Percentiles rank a stretch among this genome's conserved stretches.
Conservation (phyloP, 1,140 invertebrate genomes). For the Micrasema longulum region DNA sequence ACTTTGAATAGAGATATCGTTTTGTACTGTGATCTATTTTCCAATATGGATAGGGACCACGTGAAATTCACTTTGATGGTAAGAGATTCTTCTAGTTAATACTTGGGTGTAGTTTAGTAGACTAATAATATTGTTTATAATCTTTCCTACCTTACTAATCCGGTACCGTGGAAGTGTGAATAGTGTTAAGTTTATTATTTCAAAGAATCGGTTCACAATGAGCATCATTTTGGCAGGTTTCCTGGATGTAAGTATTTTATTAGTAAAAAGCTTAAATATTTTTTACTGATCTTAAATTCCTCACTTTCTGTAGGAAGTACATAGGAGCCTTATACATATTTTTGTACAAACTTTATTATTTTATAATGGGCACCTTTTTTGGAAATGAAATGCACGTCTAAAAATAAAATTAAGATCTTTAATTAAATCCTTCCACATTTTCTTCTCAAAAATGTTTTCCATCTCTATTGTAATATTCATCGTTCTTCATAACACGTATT, state of each 20-base stretch:
- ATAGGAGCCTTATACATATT: too few relatives aligned
- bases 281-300: too few relatives aligned
- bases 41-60: constrained; percentile 20
- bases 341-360: too few relatives aligned
- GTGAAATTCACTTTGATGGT: constrained; percentile 38
- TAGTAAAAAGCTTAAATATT: too few relatives aligned
- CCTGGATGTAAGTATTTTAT: constrained; percentile 47
- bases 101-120: constrained; percentile 14
- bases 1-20: constrained; percentile 9
- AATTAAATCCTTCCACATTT: too few relatives aligned
- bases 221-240: constrained; percentile 50
- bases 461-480: too few relatives aligned
- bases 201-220: constrained; percentile 29
- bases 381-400: too few relatives aligned
- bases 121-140: constrained; percentile 19
- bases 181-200: constrained; percentile 29
- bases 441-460: too few relatives aligned
- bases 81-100: constrained; percentile 14
- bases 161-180: constrained; percentile 23
- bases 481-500: too few relatives aligned
- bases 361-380: too few relatives aligned
- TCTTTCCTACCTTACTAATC: constrained; percentile 29
- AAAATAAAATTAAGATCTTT: too few relatives aligned
- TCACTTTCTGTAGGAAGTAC: too few relatives aligned
- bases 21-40: background rate